These are phyloP conservation scores for Magallana ariakensis DNA, from an alignment of 1,140 invertebrate species.

Conservation along the genomic window DNA sequence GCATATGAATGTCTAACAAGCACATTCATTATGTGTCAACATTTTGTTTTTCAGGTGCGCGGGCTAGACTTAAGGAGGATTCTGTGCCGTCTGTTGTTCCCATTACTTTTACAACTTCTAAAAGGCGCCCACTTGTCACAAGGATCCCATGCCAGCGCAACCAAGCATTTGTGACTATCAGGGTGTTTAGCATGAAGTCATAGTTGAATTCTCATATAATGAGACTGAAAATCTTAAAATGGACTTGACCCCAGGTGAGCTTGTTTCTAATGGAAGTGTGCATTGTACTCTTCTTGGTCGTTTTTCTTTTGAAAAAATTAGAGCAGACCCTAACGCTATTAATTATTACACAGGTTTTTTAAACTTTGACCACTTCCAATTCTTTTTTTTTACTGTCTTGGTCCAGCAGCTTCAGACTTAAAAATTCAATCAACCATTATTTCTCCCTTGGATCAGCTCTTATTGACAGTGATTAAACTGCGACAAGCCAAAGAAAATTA, in stretches of 20 bases:
- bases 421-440: background rate
- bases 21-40: too few relatives aligned
- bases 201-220: background rate
- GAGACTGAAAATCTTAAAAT: background rate
- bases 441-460: background rate
- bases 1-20: too few relatives aligned
- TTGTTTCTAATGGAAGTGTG: background rate
- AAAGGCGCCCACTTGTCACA: background rate
- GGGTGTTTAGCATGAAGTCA: background rate
- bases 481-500: background rate
- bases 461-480: background rate
- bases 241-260: background rate
- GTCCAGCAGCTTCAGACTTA: background rate
- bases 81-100: background rate
- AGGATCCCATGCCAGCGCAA: background rate
- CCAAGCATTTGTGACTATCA: too few relatives aligned
- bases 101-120: background rate
- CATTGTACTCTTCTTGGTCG: background rate
- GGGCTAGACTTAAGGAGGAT: background rate
- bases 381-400: background rate
- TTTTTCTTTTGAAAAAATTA: slow-evolving; percentile 38
- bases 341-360: background rate
- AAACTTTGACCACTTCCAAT: background rate
- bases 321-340: slow-evolving; percentile 29
- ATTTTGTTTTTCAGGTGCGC: background rate